Conservation (phyloP, 2,888 invertebrate species). For the Dyspetes luteomarginatus region DNA sequence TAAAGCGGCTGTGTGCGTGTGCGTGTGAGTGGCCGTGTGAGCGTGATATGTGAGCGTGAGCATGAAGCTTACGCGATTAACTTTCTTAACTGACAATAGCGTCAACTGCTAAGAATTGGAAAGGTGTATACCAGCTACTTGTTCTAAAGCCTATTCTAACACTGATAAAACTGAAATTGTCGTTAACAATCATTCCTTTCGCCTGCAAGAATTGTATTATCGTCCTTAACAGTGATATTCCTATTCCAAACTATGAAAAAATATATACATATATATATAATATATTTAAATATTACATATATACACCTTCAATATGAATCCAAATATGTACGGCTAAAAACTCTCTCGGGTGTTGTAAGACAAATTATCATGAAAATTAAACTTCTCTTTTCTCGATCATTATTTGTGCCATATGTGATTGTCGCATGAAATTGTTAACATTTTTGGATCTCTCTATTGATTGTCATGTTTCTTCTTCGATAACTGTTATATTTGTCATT, state of each 20-base stretch:
- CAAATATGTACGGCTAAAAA: slow-evolving; percentile 33
- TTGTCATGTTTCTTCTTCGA: slow-evolving; percentile 26
- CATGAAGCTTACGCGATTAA: slow-evolving; percentile 52
- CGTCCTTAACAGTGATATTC: slow-evolving; percentile 52
- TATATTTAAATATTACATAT: slow-evolving; percentile 48
- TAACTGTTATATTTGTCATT: slow-evolving; percentile 27
- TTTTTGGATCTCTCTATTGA: slow-evolving; percentile 26
- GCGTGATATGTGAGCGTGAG: slow-evolving; percentile 49
- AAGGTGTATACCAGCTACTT: slow-evolving; percentile 52
- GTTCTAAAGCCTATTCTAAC: slow-evolving; percentile 68
- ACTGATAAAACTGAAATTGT: slow-evolving; percentile 62
- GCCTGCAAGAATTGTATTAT: slow-evolving; percentile 68
- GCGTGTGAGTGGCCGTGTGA: slow-evolving; percentile 37
- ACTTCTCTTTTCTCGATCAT: slow-evolving; percentile 37
- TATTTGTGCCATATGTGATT: slow-evolving; percentile 35
- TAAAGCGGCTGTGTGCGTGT: slow-evolving; percentile 31
- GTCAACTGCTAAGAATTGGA: slow-evolving; percentile 50
- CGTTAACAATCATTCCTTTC: slow-evolving; percentile 74
- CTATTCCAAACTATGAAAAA: slow-evolving; percentile 55
- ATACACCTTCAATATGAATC: slow-evolving; percentile 39
- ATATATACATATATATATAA: slow-evolving; percentile 24
- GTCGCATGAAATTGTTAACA: slow-evolving; percentile 15
- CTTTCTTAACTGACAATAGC: slow-evolving; percentile 64
- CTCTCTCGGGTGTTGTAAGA: slow-evolving; percentile 24
- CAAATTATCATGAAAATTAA: slow-evolving; percentile 15